A percentile compares a stretch with the other conserved stretches of the same genome.
Conservation (phyloP, 2,888 invertebrate genomes). For the Lochmaea crataegi region DNA sequence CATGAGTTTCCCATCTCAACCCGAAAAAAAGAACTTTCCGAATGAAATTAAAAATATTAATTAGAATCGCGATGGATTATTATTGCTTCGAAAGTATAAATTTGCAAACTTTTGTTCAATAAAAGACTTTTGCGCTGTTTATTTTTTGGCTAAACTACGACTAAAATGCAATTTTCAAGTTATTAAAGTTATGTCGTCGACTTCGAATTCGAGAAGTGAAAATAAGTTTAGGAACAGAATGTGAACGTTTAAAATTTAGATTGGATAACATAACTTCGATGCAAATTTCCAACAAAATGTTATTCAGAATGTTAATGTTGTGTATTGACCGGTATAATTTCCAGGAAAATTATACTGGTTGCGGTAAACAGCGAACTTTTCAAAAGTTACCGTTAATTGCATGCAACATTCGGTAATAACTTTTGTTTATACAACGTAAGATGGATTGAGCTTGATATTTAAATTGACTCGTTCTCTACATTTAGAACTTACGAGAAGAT, state of each 20-base stretch:
- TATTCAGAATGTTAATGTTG: slow-evolving; percentile 9
- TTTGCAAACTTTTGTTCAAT: slow-evolving; percentile 1
- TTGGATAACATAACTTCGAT: slow-evolving; percentile 42
- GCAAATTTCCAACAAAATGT: slow-evolving; percentile 34
- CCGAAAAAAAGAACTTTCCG: no score
- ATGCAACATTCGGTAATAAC: no score
- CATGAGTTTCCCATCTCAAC: no score
- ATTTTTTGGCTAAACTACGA: slow-evolving; percentile 27
- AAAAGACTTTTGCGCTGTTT: slow-evolving; percentile 9
- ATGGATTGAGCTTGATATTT: no score
- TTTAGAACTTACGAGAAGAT: no score
- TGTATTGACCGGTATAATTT: neutral
- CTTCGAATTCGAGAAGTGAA: slow-evolving; percentile 38
- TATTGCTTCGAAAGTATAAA: neutral
- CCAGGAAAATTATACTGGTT: neutral
- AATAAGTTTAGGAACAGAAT: slow-evolving; percentile 40
- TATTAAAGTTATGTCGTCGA: slow-evolving; percentile 44
- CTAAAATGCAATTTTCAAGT: slow-evolving; percentile 42
- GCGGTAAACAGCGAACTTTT: neutral
- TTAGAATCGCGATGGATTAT: neutral
- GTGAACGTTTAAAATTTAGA: slow-evolving; percentile 45
- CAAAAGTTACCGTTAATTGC: neutral
- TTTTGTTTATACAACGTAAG: no score
- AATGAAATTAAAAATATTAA: neutral
- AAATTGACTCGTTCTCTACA: no score